Evolutionary conservation across 2,888 invertebrate species (phyloP).

Genomic region (Eristalis tenax): DNA sequence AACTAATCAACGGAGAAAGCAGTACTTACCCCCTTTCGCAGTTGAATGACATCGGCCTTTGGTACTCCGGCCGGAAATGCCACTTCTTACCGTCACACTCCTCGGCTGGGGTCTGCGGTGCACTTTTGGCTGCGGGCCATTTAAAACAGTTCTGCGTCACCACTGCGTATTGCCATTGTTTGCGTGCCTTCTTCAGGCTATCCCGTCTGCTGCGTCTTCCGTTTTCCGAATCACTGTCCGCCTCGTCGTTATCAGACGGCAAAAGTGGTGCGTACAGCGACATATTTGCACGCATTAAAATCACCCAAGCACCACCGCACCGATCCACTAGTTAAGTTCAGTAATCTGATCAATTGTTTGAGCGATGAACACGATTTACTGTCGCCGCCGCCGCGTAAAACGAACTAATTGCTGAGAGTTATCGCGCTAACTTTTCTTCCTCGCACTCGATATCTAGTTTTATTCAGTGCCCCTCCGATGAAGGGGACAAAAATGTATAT

Average conservation of each 20-base stretch:
- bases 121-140: constrained; percentile 34
- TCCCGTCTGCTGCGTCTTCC: constrained; percentile 40
- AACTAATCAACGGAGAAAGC: background rate
- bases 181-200: constrained; percentile 33
- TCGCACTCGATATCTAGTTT: constrained; percentile 36
- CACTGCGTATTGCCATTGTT: constrained; percentile 52
- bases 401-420: constrained; percentile 32
- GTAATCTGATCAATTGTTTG: constrained; percentile 37
- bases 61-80: constrained; percentile 1
- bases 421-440: constrained; percentile 39
- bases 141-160: constrained; percentile 29
- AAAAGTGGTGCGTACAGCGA: constrained; percentile 53
- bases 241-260: constrained; percentile 51
- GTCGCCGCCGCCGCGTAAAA: constrained; percentile 22
- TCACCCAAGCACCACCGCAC: background rate
- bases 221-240: constrained; percentile 3
- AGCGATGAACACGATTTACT: constrained; percentile 32
- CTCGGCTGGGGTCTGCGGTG: constrained; percentile 3
- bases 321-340: background rate
- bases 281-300: constrained; percentile 50
- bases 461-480: constrained; percentile 2
- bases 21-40: constrained; percentile 41
- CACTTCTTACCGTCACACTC: constrained; percentile 3
- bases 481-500: constrained; percentile 27
- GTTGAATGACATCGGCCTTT: constrained; percentile 34